These are phyloP conservation scores for Trachymyrmex septentrionalis DNA, from an alignment of 1,140 invertebrate genomes.

Conservation along the genomic window DNA sequence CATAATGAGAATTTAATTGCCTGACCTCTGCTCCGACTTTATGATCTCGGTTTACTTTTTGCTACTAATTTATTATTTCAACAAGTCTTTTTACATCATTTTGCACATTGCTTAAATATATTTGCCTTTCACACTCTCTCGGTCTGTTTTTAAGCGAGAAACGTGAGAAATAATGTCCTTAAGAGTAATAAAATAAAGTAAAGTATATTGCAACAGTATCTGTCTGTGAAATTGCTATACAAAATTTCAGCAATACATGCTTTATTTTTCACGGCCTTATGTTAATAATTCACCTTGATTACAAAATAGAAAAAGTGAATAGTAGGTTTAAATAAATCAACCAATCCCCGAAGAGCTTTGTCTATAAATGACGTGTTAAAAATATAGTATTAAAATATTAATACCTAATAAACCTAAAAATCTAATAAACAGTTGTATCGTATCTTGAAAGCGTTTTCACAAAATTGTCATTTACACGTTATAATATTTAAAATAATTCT, in stretches of 20 bases:
- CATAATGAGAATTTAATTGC: slow-evolving; percentile 32
- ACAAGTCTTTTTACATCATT: neutral
- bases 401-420: neutral
- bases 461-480: neutral
- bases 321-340: neutral
- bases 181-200: neutral
- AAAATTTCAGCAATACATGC: slow-evolving; percentile 25
- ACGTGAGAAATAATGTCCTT: slow-evolving; percentile 34
- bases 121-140: slow-evolving; percentile 14
- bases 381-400: slow-evolving; percentile 15
- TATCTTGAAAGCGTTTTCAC: neutral
- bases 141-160: neutral
- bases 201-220: neutral
- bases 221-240: slow-evolving; percentile 18
- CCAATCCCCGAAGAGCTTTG: neutral
- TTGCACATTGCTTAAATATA: neutral
- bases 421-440: neutral
- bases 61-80: slow-evolving; percentile 3
- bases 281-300: slow-evolving; percentile 22
- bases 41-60: neutral
- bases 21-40: neutral
- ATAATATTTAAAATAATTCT: neutral
- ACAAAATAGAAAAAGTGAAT: slow-evolving; percentile 25
- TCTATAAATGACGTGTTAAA: neutral
- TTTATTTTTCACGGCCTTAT: slow-evolving; percentile 15